Base-by-base conservation (phyloP, 2,888 invertebrate genomes). In the Orthosia gothica region DNA sequence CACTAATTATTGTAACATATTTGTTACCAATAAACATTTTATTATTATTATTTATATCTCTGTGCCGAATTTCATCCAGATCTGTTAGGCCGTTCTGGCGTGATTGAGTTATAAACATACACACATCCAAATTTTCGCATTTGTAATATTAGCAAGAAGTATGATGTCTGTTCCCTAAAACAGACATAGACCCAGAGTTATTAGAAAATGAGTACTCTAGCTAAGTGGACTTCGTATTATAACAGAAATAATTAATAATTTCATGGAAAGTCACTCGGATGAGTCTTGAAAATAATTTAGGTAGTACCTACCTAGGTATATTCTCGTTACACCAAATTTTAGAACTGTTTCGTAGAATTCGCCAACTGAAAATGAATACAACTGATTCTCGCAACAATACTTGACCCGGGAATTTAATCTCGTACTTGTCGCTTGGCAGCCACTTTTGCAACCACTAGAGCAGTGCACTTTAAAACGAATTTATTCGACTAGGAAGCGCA, bases 341-440 rank as follows among this genome's bases (percentile, higher is more conserved):
- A 18, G 15, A 47, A 52, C 23, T 23, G n/a, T 50, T 75, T 57
- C 55, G 3, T 1, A 20, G 47, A 70, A 70, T 32, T 18, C 26
- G 54, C 75, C n/a, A 23, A 40, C 13, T 49, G 59, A 74, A 73
- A 73, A 73, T 72, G 2, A 52, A 52, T 70, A 70, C 70, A 67
- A 70, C 40, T 40, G 72, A 23, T 49, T 49, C 49, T n/a, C 12
- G 40, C 13, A 70, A 40, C 71, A 71, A 54, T 54, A 7, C n/a
- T 40, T 50, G 40, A 23, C 57, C 73, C 11, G 13, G 13, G 71
- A 72, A 72, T 72, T 50, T 73, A 72, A 73, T 72, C n/a, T 72
- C 40, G 73, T n/a, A 49, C 40, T 15, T 72, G 49, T 20, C 49
- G 20, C 73, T 72, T 72, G 71, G 57, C 73, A 58, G 55, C 9